Evolutionary conservation across 2,888 invertebrate species (phyloP).

Genomic region (Cylloceria caligata): DNA sequence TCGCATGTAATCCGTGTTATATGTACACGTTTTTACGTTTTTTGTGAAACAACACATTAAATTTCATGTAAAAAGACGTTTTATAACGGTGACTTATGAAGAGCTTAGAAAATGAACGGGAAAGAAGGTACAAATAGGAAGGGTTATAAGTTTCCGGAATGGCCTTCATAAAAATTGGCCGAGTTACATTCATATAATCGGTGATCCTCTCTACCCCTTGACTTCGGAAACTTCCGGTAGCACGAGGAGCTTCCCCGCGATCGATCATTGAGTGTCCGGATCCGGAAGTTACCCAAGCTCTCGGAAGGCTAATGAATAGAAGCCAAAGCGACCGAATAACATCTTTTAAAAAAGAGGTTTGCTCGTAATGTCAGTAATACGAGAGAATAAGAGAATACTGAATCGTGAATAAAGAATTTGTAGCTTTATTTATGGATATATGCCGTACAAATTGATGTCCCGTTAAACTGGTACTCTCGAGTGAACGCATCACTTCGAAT

Average conservation of each 20-base stretch:
- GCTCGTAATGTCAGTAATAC: background rate
- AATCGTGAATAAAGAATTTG: background rate
- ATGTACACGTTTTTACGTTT: no score
- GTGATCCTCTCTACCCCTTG: constrained; percentile 20
- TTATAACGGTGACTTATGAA: background rate
- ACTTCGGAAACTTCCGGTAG: constrained; percentile 14
- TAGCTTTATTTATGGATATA: background rate
- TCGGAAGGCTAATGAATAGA: constrained; percentile 32
- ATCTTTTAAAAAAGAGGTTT: background rate
- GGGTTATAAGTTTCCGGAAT: background rate
- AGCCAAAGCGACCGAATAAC: background rate
- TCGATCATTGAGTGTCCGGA: constrained; percentile 18
- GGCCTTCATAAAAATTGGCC: constrained; percentile 6
- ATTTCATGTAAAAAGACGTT: no score
- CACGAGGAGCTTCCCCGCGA: constrained; percentile 10
- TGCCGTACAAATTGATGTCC: constrained; percentile 8
- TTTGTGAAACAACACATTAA: no score
- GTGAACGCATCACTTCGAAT: constrained; percentile 6
- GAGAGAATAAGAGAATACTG: background rate
- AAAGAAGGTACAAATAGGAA: background rate
- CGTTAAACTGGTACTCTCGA: background rate
- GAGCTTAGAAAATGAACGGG: background rate
- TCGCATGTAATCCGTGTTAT: no score
- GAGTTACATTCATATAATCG: constrained; percentile 17
- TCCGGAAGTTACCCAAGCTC: constrained; percentile 30